Evolutionary conservation across 2,797 vertebrate genomes (phyloP).

Genomic region (Bovichtus variegatus): DNA sequence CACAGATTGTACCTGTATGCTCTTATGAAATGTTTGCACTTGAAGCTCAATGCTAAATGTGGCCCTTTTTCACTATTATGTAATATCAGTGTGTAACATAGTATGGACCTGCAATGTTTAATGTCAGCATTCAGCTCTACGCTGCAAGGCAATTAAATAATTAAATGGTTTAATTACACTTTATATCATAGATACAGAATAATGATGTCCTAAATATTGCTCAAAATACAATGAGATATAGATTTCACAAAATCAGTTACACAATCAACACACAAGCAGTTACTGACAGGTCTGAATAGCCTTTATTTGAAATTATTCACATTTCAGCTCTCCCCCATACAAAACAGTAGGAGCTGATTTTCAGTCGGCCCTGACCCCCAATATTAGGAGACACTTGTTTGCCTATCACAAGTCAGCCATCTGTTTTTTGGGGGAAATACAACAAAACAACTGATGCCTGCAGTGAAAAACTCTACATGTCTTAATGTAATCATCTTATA

Average conservation of each 20-base stretch:
- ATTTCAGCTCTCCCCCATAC: constrained; percentile 53
- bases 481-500: constrained; percentile 65
- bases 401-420: constrained; percentile 39
- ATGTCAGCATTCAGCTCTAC: neutral
- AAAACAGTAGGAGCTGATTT: constrained; percentile 64
- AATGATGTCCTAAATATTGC: neutral
- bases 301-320: constrained; percentile 78
- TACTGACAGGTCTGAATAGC: constrained; percentile 28
- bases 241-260: neutral
- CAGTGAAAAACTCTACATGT: constrained; percentile 65
- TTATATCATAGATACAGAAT: neutral
- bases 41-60: too few species aligned
- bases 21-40: too few species aligned
- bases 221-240: neutral
- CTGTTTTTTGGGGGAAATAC: constrained; percentile 10
- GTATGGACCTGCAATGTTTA: neutral
- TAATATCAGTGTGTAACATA: neutral
- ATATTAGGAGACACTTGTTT: constrained; percentile 35
- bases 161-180: neutral
- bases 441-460: constrained; percentile 57
- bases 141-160: neutral
- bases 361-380: constrained; percentile 36
- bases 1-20: neutral
- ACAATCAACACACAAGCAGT: neutral
- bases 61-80: neutral